Evolutionary conservation across 2,888 invertebrate genomes (phyloP), one percentile per base, ranked within the genome.

Genomic region (Heterodera filipjevi): DNA sequence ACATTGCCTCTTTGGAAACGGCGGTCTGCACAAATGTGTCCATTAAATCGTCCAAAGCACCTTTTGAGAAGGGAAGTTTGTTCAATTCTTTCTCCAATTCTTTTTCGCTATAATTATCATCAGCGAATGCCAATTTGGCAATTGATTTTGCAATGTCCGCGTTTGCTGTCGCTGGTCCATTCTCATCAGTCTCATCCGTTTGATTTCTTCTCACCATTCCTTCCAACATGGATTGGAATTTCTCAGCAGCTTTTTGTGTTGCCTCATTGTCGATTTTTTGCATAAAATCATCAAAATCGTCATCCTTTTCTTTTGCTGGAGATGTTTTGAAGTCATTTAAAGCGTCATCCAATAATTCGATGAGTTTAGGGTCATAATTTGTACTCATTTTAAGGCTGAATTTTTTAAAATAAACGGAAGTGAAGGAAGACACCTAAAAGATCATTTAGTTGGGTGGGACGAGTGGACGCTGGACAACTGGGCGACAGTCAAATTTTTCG

Each of bases 1-100:
- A 86, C 86, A 86, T 85, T 12, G 86, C 84, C 70, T 86, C 86
- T 68, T 85, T 86, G 22, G 86, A 85, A 66, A 84, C 83, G 66
- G 86, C 79, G 12, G 85, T 85, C 81, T 85, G 82, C 85, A 86
- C 84, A 59, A 86, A 83, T 84, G 85, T 83, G 44, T 79, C 82
- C 86, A 86, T 86, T 66, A 86, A 84, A n/a, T 85, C 85, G 74
- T 86, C 85, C 83, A 86, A 82, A 30, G 80, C 77, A 6, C 84
- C 84, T 16, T 85, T 83, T 27, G 83, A 84, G 16, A 81, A 81
- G 3, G 83, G 82, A 19, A 86, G 77, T 75, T 84, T 82, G 64
- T 70, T 59, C 70, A 81, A 68, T 64, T 79, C 79, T 27, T 74
- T 76, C 35, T 66, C 64, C 53, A 80, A 74, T 16, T 71, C 71